phyloP scores from a whole-genome alignment of 1,140 invertebrate species.

The Drosophila nigrodunni region DNA sequence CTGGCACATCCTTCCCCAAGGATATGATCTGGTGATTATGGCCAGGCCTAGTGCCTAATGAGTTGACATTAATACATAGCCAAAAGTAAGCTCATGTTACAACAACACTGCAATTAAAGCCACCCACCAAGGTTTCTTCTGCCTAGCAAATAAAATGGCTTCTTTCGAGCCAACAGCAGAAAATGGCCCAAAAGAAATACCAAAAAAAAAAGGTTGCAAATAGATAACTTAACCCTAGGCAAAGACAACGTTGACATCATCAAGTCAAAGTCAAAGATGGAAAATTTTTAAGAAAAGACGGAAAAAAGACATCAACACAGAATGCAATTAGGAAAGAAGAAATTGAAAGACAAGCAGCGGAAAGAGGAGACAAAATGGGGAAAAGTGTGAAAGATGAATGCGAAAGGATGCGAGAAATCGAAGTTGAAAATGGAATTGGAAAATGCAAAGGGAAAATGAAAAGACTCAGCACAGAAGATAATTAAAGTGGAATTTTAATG shows the following conservation, averaged over 20 bases:
- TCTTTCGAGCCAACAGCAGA: neutral
- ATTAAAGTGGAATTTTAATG: conserved; percentile 32
- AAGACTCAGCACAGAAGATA: conserved; percentile 14
- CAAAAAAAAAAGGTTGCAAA: conserved; percentile 16
- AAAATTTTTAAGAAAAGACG: neutral
- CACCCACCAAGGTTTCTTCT: conserved; percentile 1
- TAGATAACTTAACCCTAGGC: neutral
- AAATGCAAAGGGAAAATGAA: conserved; percentile 6
- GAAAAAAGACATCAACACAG: neutral
- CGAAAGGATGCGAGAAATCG: conserved; percentile 20
- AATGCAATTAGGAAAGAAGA: conserved; percentile 37
- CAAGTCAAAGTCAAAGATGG: conserved; percentile 39
- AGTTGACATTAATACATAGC: conserved; percentile 67
- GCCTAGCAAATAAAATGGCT: neutral
- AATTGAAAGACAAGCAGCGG: neutral
- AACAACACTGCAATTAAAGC: conserved; percentile 43
- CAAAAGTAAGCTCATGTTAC: conserved; percentile 32
- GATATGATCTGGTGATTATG: conserved; percentile 60
- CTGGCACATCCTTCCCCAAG: conserved; percentile 20
- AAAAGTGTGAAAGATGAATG: conserved; percentile 21
- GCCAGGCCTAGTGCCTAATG: conserved; percentile 63
- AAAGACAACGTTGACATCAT: conserved; percentile 32
- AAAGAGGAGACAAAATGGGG: neutral
- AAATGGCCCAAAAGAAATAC: neutral
- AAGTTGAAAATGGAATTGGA: conserved; percentile 1